Evolutionary conservation across 2,797 vertebrate genomes (phyloP).

Genomic region (Gymnothorax javanicus): DNA sequence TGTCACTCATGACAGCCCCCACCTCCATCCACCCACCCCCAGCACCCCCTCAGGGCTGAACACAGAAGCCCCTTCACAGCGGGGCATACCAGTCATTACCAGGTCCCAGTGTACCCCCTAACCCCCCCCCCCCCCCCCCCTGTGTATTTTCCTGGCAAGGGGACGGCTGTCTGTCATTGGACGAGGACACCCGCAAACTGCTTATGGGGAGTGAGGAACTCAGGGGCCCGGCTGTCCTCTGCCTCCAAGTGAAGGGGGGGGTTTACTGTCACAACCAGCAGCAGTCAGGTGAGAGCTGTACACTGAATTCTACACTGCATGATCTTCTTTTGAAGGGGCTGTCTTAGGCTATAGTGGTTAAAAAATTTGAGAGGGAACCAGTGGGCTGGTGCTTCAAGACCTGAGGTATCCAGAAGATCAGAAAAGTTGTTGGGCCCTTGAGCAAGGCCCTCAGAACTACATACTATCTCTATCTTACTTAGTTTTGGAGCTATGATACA

Average conservation of each 20-base stretch:
- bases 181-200: neutral
- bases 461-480: no score
- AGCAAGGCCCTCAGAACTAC: no score
- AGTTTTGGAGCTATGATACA: no score
- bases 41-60: constrained; percentile 37
- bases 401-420: no score
- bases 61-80: constrained; percentile 10
- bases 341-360: no score
- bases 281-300: neutral
- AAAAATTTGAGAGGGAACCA: no score
- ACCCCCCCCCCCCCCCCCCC: neutral
- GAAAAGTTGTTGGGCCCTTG: no score
- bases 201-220: no score
- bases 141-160: neutral
- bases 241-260: neutral
- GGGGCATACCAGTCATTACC: neutral
- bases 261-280: neutral
- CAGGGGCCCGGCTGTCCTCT: neutral
- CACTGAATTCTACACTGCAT: neutral
- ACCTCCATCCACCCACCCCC: constrained; percentile 38
- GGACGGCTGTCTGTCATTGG: no score
- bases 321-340: no score
- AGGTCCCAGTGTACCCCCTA: neutral
- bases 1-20: constrained; percentile 48
- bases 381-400: no score